Evolutionary conservation across 2,113 vertebrate genomes (phyloP).

Genomic region (Gulo gulo): DNA sequence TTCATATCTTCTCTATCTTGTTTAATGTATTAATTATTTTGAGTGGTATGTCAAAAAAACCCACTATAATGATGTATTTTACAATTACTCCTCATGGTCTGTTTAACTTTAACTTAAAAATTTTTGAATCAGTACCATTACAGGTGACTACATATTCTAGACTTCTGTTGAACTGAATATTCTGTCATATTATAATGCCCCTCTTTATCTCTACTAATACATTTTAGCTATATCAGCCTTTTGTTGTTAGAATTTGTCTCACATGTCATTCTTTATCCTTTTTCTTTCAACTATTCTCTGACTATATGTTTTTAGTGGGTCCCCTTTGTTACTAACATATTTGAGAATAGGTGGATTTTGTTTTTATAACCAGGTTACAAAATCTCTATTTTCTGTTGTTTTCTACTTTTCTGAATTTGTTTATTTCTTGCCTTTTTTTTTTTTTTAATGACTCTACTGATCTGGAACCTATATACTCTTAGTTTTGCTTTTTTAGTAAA

Average conservation of each 20-base stretch:
- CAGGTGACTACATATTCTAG: not conserved
- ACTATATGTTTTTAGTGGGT: not conserved
- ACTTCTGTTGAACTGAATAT: not conserved
- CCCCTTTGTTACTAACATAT: not conserved
- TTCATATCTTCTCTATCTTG: not conserved
- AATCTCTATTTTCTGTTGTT: not conserved
- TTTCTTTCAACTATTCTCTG: not conserved
- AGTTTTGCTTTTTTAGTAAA: not conserved
- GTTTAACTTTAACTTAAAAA: constrained; percentile 39
- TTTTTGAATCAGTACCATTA: constrained; percentile 9
- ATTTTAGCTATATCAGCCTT: not conserved
- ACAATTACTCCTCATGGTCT: not conserved
- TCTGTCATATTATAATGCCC: constrained; percentile 2
- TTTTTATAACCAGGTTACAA: not conserved
- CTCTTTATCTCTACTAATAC: not conserved
- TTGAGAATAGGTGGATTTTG: not conserved
- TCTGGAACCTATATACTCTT: not conserved
- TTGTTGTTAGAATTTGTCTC: not conserved
- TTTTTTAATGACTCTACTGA: not conserved
- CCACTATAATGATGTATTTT: not conserved
- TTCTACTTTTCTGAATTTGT: not conserved
- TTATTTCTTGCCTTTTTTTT: not conserved
- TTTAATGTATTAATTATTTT: constrained; percentile 36
- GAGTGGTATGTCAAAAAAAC: not conserved
- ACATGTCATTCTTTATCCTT: not conserved